A percentile compares a stretch with the other conserved stretches of the same genome.
Conservation (phyloP, 2,888 invertebrate genomes). For the Lycocerus yunnanus region DNA sequence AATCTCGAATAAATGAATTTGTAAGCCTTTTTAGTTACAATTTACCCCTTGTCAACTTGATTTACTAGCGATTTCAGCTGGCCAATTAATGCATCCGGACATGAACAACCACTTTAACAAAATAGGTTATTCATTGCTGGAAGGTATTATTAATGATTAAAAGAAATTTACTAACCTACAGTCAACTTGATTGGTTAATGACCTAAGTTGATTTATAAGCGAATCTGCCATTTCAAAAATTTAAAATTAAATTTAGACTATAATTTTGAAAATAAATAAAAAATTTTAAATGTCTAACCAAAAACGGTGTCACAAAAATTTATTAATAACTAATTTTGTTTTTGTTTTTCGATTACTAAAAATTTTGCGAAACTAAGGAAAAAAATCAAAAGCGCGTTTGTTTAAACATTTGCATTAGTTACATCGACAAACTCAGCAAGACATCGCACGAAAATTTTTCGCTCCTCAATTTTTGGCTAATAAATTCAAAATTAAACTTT, state of each 20-base stretch:
- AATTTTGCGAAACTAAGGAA: neutral
- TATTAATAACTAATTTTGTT: neutral
- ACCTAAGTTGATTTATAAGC: neutral
- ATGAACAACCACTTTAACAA: neutral
- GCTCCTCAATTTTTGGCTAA: constrained; percentile 6
- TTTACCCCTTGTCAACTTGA: constrained; percentile 15
- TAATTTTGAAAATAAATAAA: neutral
- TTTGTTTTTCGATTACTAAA: neutral
- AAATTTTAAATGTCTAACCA: neutral
- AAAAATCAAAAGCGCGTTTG: neutral
- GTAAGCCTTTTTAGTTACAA: too few species aligned
- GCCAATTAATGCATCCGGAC: neutral
- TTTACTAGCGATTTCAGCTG: constrained; percentile 5
- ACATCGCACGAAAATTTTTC: neutral
- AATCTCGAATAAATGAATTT: neutral
- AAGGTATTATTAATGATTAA: neutral
- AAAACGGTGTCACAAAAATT: neutral
- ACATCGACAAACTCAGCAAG: neutral
- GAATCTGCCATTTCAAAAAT: neutral
- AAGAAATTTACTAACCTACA: neutral
- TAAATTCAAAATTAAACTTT: constrained; percentile 18
- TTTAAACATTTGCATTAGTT: neutral
- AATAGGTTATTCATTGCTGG: neutral
- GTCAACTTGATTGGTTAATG: neutral
- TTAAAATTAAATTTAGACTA: constrained; percentile 1